A percentile compares a stretch with the other conserved stretches of the same genome.
Conservation (phyloP, 2,797 vertebrate genomes). For the Hydrophis major region DNA sequence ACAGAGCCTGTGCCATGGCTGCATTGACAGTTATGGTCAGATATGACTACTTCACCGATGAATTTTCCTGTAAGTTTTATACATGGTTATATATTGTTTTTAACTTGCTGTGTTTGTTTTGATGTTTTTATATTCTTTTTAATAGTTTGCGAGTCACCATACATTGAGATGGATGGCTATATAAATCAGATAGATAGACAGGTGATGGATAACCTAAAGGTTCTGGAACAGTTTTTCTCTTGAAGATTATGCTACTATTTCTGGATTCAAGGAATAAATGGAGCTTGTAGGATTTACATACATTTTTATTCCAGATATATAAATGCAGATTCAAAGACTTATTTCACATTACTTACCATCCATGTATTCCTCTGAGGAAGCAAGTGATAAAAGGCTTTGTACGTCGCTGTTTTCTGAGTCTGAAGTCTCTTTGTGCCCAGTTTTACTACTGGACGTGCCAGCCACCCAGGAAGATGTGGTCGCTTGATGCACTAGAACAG, state of each 20-base stretch:
- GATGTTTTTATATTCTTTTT: background rate
- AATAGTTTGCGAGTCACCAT: background rate
- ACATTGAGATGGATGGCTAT: background rate
- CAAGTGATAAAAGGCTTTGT: constrained; percentile 85
- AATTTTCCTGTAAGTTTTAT: background rate
- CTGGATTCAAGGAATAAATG: background rate
- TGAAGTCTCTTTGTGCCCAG: constrained; percentile 74
- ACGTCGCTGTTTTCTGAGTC: constrained; percentile 84
- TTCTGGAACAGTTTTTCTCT: background rate
- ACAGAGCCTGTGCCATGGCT: background rate
- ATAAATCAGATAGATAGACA: background rate
- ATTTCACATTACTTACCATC: constrained; percentile 78
- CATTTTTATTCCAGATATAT: constrained; percentile 17
- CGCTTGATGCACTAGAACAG: constrained; percentile 84
- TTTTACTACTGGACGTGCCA: constrained; percentile 71
- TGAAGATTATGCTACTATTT: background rate
- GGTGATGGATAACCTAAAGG: background rate
- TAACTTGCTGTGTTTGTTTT: background rate
- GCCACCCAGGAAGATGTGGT: constrained; percentile 76
- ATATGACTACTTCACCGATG: background rate
- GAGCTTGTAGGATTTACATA: background rate
- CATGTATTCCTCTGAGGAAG: constrained; percentile 87
- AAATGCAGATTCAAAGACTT: background rate
- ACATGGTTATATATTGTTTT: background rate
- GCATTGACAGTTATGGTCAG: background rate